Evolutionary conservation across 2,797 vertebrate species (phyloP).

Genomic region (Lutjanus campechanus): DNA sequence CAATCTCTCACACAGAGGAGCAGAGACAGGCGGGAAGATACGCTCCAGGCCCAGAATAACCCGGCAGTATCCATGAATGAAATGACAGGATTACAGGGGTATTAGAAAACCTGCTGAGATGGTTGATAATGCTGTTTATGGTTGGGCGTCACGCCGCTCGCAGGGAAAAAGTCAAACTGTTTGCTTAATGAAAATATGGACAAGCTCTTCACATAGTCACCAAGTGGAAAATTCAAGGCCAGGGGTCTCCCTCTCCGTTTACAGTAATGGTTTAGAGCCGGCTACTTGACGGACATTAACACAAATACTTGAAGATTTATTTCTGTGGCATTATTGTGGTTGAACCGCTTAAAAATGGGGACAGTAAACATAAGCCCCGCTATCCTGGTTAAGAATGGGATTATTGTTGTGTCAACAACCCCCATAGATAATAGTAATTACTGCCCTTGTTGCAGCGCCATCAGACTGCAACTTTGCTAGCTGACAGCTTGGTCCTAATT

Average conservation of each 20-base stretch:
- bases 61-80: slow-evolving; percentile 83
- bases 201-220: slow-evolving; percentile 59
- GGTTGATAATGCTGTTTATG: slow-evolving; percentile 85
- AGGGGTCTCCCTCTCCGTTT: slow-evolving; percentile 26
- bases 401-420: slow-evolving; percentile 86
- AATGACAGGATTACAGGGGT: slow-evolving; percentile 87
- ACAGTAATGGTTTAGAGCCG: slow-evolving; percentile 23
- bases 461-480: slow-evolving; percentile 80
- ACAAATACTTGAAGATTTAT: slow-evolving; percentile 55
- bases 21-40: slow-evolving; percentile 82
- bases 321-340: slow-evolving; percentile 43
- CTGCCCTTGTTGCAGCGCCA: slow-evolving; percentile 73
- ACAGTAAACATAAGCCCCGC: slow-evolving; percentile 65
- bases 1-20: slow-evolving; percentile 86
- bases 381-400: slow-evolving; percentile 73
- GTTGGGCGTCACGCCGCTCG: slow-evolving; percentile 61
- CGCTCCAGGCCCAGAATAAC: slow-evolving; percentile 77
- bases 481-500: slow-evolving; percentile 88
- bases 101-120: slow-evolving; percentile 87
- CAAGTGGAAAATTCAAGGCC: slow-evolving; percentile 68
- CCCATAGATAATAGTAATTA: slow-evolving; percentile 87
- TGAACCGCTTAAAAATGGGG: slow-evolving; percentile 60
- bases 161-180: slow-evolving; percentile 79
- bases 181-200: slow-evolving; percentile 84
- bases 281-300: slow-evolving; percentile 41